Conservation (phyloP, 2,888 invertebrate genomes). For the Agonopterix alstromeriana region DNA sequence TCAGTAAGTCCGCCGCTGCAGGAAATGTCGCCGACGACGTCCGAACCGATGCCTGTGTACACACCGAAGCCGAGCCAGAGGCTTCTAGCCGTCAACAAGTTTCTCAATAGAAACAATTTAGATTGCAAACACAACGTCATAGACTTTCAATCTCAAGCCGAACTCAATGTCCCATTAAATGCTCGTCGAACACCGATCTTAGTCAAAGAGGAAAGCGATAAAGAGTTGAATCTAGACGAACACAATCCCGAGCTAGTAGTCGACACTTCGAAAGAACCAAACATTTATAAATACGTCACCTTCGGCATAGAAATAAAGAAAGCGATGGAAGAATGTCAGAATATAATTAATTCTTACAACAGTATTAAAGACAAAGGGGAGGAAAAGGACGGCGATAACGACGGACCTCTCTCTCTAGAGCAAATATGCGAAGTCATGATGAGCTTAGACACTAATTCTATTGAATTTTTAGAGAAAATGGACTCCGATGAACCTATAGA, state of each 20-base stretch:
- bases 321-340: slow-evolving; percentile 68
- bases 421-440: slow-evolving; percentile 66
- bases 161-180: slow-evolving; percentile 41
- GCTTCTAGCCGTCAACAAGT: slow-evolving; percentile 46
- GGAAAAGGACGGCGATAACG: slow-evolving; percentile 19
- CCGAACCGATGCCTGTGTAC: slow-evolving; percentile 48
- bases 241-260: slow-evolving; percentile 13
- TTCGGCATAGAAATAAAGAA: slow-evolving; percentile 65
- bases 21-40: slow-evolving; percentile 57
- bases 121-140: slow-evolving; percentile 22
- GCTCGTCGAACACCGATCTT: slow-evolving; percentile 35
- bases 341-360: slow-evolving; percentile 62
- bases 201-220: slow-evolving; percentile 29
- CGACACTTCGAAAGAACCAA: slow-evolving; percentile 36
- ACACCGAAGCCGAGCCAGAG: slow-evolving; percentile 49
- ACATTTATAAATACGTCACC: slow-evolving; percentile 54
- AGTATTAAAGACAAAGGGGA: slow-evolving; percentile 38
- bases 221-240: slow-evolving; percentile 16
- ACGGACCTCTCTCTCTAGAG: slow-evolving; percentile 45
- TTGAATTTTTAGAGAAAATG: slow-evolving; percentile 51
- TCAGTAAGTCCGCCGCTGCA: slow-evolving; percentile 64
- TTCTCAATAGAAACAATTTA: slow-evolving; percentile 26
- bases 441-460: slow-evolving; percentile 55
- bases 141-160: slow-evolving; percentile 32
- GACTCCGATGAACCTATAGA: slow-evolving; percentile 46